Evolutionary conservation across 2,888 invertebrate species (phyloP).

Genomic region (Uropetala carovei): DNA sequence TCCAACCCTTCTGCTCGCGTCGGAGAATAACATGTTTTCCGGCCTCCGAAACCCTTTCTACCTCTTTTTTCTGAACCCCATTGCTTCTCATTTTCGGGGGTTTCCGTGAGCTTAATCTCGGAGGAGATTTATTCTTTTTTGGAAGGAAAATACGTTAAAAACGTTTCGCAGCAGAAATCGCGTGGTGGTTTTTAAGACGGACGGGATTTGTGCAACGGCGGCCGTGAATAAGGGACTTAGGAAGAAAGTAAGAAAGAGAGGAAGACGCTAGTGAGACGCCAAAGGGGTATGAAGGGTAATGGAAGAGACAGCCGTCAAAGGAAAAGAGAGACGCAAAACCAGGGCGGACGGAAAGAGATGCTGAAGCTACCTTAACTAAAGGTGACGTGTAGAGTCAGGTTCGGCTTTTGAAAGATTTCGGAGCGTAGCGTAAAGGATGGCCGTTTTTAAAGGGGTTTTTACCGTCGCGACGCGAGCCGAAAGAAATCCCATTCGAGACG

Average conservation of each 20-base stretch:
- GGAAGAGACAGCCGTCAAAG: background rate
- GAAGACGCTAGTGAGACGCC: background rate
- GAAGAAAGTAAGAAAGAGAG: background rate
- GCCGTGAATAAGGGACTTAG: background rate
- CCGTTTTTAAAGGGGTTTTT: background rate
- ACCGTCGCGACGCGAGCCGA: background rate
- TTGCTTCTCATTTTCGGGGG: background rate
- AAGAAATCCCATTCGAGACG: background rate
- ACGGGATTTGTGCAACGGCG: background rate
- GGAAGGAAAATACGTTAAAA: no score
- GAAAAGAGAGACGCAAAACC: no score
- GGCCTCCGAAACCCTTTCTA: background rate
- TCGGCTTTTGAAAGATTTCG: background rate
- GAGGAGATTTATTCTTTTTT: background rate
- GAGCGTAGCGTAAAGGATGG: background rate
- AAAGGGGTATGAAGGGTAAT: background rate
- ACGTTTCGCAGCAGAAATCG: background rate
- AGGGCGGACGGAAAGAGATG: background rate
- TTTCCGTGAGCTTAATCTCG: background rate
- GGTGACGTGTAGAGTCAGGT: background rate
- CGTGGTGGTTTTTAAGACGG: background rate
- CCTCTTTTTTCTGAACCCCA: background rate
- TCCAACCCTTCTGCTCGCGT: background rate
- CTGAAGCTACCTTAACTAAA: background rate
- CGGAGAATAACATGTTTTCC: constrained; percentile 29